Percentiles rank a stretch among this genome's conserved stretches.
Evolutionary conservation across 2,797 vertebrate species (phyloP).

Genomic region (Cichlasoma orientale): DNA sequence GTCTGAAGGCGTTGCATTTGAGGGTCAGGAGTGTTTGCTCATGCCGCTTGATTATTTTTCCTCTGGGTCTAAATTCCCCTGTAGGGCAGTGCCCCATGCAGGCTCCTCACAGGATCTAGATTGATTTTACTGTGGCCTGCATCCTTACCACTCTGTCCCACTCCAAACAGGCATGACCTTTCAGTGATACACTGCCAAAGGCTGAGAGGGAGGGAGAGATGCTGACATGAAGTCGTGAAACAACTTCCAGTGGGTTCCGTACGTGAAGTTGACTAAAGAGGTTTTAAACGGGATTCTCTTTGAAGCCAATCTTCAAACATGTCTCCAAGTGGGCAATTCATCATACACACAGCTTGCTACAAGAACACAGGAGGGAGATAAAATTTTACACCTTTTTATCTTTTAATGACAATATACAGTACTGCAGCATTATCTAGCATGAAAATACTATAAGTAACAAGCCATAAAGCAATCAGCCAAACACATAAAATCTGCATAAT

Average conservation of each 20-base stretch:
- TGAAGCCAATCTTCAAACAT: conserved; percentile 7
- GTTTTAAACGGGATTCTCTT: conserved; percentile 9
- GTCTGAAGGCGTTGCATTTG: conserved; percentile 21
- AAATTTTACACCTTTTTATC: not conserved
- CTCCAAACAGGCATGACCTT: conserved; percentile 44
- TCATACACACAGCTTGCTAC: conserved; percentile 4
- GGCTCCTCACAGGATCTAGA: conserved; percentile 42
- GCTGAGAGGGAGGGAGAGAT: not conserved
- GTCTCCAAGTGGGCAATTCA: conserved; percentile 4
- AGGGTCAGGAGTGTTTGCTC: conserved; percentile 47
- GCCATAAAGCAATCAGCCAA: not conserved
- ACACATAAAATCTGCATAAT: not conserved
- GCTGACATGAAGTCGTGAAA: conserved; percentile 29
- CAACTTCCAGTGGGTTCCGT: not conserved
- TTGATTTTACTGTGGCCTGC: conserved; percentile 34
- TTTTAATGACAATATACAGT: not conserved
- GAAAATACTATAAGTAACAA: not conserved
- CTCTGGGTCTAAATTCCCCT: conserved; percentile 37
- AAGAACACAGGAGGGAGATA: not conserved
- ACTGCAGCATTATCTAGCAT: not conserved
- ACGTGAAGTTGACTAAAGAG: conserved; percentile 6
- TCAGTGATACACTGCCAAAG: conserved; percentile 16
- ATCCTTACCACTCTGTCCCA: conserved; percentile 20
- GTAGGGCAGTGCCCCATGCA: conserved; percentile 17
- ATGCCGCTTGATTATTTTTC: conserved; percentile 52